phyloP scores from a whole-genome alignment of 2,113 vertebrate genomes.

The Chionis minor region DNA sequence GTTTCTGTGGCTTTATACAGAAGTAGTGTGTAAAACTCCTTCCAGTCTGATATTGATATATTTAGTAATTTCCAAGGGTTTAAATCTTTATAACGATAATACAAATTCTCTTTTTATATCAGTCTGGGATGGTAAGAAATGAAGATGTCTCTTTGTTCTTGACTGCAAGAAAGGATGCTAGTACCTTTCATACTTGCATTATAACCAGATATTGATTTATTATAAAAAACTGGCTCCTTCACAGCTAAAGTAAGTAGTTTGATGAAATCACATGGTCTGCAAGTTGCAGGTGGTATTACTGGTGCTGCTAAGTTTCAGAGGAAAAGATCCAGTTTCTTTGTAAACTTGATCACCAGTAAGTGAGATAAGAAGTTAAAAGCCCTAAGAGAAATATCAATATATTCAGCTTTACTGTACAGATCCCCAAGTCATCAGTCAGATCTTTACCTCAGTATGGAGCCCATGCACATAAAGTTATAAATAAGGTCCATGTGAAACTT shows the following conservation, averaged over 20 bases:
- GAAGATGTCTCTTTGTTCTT: slow-evolving; percentile 54
- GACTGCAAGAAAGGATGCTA: slow-evolving; percentile 49
- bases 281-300: not conserved
- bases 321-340: not conserved
- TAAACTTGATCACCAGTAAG: not conserved
- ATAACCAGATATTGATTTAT: slow-evolving; percentile 65
- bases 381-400: not conserved
- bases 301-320: not conserved
- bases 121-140: slow-evolving; percentile 63
- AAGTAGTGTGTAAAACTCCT: not conserved
- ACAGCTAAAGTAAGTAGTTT: slow-evolving; percentile 57
- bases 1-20: not conserved
- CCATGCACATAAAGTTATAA: not conserved
- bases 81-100: not conserved
- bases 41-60: not conserved
- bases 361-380: not conserved
- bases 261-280: not conserved
- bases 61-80: not conserved
- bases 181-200: slow-evolving; percentile 30
- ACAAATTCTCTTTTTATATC: not conserved
- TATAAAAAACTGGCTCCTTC: slow-evolving; percentile 47
- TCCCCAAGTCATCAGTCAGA: too few species aligned
- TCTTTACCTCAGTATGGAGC: not conserved
- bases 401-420: not conserved
- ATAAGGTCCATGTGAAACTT: not conserved